phyloP scores from a whole-genome alignment of 92 coral and sea anemone genomes.

The Heteractis magnifica region DNA sequence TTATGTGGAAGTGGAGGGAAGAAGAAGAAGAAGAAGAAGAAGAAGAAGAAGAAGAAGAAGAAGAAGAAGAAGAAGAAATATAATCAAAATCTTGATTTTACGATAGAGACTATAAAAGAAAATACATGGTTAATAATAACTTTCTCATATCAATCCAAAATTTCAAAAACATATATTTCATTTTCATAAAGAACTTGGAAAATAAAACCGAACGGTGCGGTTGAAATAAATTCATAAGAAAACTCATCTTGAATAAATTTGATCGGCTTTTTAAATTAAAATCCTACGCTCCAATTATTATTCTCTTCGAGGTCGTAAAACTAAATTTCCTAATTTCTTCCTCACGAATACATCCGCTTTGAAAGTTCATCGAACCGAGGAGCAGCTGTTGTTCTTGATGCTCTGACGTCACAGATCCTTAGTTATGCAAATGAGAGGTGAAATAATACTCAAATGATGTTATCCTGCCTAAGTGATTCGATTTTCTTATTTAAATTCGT shows the following conservation, averaged over 20 bases:
- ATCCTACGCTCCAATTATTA: not conserved
- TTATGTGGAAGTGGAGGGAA: not conserved
- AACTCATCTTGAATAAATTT: not conserved
- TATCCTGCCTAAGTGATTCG: conserved; percentile 50
- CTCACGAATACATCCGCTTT: conserved; percentile 7
- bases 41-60: not conserved
- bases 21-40: not conserved
- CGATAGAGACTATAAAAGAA: too few relatives aligned
- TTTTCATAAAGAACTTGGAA: too few relatives aligned
- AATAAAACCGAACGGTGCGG: too few relatives aligned
- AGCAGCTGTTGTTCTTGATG: conserved; percentile 24
- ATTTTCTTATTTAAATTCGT: conserved; percentile 77
- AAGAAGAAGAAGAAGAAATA: not conserved
- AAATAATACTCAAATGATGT: conserved; percentile 35
- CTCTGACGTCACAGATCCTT: conserved; percentile 25
- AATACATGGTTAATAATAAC: too few relatives aligned
- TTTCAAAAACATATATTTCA: too few relatives aligned
- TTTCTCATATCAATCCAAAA: too few relatives aligned
- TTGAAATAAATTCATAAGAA: not conserved
- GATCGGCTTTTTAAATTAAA: not conserved
- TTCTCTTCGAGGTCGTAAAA: not conserved
- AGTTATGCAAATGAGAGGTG: conserved; percentile 35
- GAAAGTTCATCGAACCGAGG: not conserved
- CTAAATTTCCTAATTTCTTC: not conserved
- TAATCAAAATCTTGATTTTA: not conserved